These are phyloP conservation scores for Acridotheres tristis DNA, from an alignment of 2,797 vertebrate species.

Conservation along the genomic window DNA sequence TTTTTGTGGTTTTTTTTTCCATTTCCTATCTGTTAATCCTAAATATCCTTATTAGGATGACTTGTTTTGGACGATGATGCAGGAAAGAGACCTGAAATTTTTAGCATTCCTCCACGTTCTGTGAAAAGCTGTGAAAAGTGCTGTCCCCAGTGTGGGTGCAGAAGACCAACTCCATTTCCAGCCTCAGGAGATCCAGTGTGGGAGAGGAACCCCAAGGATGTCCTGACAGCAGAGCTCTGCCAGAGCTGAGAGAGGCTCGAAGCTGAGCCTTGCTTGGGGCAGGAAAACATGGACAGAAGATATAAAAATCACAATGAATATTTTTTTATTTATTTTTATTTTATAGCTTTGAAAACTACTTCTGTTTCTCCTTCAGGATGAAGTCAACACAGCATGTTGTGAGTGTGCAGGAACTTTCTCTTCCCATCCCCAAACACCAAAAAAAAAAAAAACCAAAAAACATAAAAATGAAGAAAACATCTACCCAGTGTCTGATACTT, in stretches of 20 bases:
- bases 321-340: background rate
- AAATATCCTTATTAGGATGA: background rate
- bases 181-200: fast-evolving
- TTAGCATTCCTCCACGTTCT: background rate
- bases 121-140: background rate
- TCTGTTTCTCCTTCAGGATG: background rate
- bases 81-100: background rate
- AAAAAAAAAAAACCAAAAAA: too few relatives aligned
- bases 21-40: background rate
- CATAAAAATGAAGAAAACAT: background rate
- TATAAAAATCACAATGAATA: background rate
- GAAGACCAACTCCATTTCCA: background rate
- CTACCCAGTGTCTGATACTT: background rate
- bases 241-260: background rate
- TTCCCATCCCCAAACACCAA: background rate
- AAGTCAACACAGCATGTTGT: background rate
- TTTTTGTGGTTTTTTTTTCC: background rate
- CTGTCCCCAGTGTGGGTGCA: background rate
- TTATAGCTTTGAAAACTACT: background rate
- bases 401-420: background rate
- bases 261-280: background rate
- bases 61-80: background rate
- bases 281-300: background rate
- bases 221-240: background rate
- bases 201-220: fast-evolving